phyloP scores from a whole-genome alignment of 1,140 invertebrate species.

The Berghia stephanieae region DNA sequence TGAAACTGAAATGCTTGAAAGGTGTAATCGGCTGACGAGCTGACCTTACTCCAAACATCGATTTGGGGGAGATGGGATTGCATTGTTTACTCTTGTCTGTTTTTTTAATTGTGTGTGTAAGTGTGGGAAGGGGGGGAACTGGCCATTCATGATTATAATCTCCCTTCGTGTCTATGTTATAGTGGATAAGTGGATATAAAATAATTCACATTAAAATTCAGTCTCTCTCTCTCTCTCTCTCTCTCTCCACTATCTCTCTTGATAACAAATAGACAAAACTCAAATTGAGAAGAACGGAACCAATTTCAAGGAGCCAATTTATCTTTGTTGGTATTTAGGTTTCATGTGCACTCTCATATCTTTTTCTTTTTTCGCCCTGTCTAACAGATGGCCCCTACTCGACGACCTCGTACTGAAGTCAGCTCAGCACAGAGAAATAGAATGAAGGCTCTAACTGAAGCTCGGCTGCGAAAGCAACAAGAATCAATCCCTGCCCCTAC shows the following conservation, averaged over 20 bases:
- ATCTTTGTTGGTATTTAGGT: conserved; percentile 45
- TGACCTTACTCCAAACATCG: not conserved
- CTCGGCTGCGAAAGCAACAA: too few relatives aligned
- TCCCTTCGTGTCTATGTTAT: not conserved
- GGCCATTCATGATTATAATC: not conserved
- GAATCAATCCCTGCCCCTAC: too few relatives aligned
- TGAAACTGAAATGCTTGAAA: too few relatives aligned
- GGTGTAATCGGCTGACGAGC: too few relatives aligned
- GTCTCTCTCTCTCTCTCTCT: not conserved
- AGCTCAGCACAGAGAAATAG: too few relatives aligned
- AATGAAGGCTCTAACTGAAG: too few relatives aligned
- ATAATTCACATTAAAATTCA: too few relatives aligned
- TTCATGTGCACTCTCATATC: conserved; percentile 48
- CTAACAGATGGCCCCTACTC: conserved; percentile 91
- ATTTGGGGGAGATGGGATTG: not conserved
- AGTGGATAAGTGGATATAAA: too few relatives aligned
- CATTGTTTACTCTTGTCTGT: not conserved
- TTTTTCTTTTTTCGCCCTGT: conserved; percentile 91
- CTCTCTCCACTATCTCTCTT: not conserved
- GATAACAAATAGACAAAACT: not conserved
- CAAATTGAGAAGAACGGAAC: not conserved
- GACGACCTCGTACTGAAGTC: too few relatives aligned
- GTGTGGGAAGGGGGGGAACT: not conserved
- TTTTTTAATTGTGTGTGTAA: not conserved
- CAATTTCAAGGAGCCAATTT: too few relatives aligned